phyloP scores from a whole-genome alignment of 2,797 vertebrate species.

The Odontamblyopus lacepedii region DNA sequence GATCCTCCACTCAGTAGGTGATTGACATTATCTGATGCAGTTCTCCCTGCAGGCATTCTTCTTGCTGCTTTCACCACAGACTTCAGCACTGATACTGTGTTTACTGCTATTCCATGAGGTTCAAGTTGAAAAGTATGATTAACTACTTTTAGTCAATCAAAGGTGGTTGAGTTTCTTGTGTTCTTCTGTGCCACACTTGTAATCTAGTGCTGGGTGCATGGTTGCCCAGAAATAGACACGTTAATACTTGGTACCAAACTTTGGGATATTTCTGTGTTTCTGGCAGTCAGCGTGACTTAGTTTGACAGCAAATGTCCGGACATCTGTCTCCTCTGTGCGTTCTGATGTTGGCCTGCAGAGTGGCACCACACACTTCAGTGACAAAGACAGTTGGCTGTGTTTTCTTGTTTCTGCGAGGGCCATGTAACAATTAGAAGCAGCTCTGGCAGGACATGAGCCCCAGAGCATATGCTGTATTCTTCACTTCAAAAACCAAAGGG shows the following conservation, averaged over 20 bases:
- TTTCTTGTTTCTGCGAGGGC: slow-evolving; percentile 74
- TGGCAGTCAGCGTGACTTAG: slow-evolving; percentile 74
- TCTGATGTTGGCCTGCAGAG: slow-evolving; percentile 73
- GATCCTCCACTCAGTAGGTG: slow-evolving; percentile 73
- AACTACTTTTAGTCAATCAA: neutral
- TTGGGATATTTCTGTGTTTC: slow-evolving; percentile 53
- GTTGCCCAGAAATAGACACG: slow-evolving; percentile 34
- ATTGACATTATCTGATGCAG: slow-evolving; percentile 82
- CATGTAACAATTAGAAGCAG: slow-evolving; percentile 80
- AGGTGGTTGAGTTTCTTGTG: neutral
- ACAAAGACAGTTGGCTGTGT: slow-evolving; percentile 81
- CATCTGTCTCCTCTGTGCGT: slow-evolving; percentile 79
- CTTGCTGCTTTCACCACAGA: slow-evolving; percentile 53
- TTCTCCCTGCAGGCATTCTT: slow-evolving; percentile 72
- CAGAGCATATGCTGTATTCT: slow-evolving; percentile 81
- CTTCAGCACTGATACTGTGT: slow-evolving; percentile 45
- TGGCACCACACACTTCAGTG: slow-evolving; percentile 73
- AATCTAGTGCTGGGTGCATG: slow-evolving; percentile 16
- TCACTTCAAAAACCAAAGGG: slow-evolving; percentile 79
- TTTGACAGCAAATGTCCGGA: slow-evolving; percentile 82
- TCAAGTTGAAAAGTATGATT: neutral
- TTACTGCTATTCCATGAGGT: neutral
- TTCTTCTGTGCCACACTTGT: slow-evolving; percentile 14
- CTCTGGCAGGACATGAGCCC: slow-evolving; percentile 77
- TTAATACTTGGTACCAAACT: slow-evolving; percentile 57